Base-by-base conservation (phyloP, 2,888 invertebrate species). In the Cephus spinipes region DNA sequence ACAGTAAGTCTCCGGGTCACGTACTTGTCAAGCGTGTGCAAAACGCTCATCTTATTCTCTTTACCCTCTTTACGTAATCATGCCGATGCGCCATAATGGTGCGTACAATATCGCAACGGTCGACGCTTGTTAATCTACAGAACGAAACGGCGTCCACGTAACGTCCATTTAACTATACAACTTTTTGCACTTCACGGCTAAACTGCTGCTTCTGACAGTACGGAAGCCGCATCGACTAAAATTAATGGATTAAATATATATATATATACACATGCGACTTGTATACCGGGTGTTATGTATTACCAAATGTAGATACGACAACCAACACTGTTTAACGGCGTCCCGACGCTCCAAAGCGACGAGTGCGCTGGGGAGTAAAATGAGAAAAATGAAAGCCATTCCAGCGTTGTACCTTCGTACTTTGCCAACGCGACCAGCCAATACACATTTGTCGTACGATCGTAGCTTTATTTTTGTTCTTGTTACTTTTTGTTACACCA, bases 201-300 rank as follows among this genome's bases (percentile, higher is more conserved):
- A 83, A 83, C 81, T 71, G 80, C 85, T 86, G 86, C 73, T 79
- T 55, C 83, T 83, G 85, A 84, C 86, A 77, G 79, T 73, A 80
- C 80, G 82, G 79, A 83, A 86, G 77, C 82, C 81, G 81, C 81
- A 76, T 78, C 83, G 83, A 84, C 83, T 83, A 83, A 85, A 86
- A 86, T 86, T 86, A 86, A 86, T 86, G 85, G 86, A 78, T 76
- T 79, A 80, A 80, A 81, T 76, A 79, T 83, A 82, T n/a, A 40
- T 35, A 73, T 33, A 73, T 15, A 40, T 11, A 23, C 6, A 15
- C 0, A 23, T 23, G 9, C 23, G 23, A 23, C 23, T 55, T 23
- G 55, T 23, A 23, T 55, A 55, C 23, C 55, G 23, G 23, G 23
- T 55, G 55, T 74, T 74, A 74, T 35, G 23, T 74, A 12, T 34